Percentiles rank a stretch among this genome's conserved stretches.
Evolutionary conservation across 2,888 invertebrate genomes (phyloP).

Genomic region (Parelbella ahira): DNA sequence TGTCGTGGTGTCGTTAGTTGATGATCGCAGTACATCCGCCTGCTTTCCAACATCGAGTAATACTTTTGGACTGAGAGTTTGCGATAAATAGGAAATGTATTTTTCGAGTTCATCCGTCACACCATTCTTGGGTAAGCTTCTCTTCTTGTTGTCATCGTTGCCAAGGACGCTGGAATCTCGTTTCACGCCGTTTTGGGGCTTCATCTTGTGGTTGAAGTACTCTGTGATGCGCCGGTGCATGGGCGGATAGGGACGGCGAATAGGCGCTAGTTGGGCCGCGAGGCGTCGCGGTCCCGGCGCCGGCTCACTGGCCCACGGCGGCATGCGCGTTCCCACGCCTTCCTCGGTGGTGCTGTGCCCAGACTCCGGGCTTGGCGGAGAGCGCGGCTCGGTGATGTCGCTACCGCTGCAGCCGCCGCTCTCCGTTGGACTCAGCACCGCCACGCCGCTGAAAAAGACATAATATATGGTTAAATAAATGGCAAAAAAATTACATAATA

Average conservation of each 20-base stretch:
- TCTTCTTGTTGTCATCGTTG: conserved; percentile 63
- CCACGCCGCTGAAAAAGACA: conserved; percentile 85
- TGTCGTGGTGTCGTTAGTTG: conserved; percentile 39
- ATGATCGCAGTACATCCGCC: conserved; percentile 38
- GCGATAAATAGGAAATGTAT: conserved; percentile 72
- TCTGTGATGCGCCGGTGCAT: conserved; percentile 91
- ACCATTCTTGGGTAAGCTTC: conserved; percentile 70
- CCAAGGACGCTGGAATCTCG: conserved; percentile 53
- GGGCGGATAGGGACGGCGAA: conserved; percentile 54
- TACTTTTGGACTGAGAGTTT: conserved; percentile 72
- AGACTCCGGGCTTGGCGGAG: conserved; percentile 88
- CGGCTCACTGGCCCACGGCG: conserved; percentile 75
- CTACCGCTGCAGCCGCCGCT: conserved; percentile 85
- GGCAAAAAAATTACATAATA: too few species aligned
- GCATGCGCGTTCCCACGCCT: conserved; percentile 66
- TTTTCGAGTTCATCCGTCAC: conserved; percentile 72
- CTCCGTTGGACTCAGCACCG: conserved; percentile 88
- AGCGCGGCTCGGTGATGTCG: conserved; percentile 93
- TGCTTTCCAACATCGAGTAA: conserved; percentile 66
- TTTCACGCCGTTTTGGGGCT: conserved; percentile 81
- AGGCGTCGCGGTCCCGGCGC: conserved; percentile 69
- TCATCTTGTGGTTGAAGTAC: conserved; percentile 91
- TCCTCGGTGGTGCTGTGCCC: conserved; percentile 80
- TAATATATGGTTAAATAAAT: conserved; percentile 4
- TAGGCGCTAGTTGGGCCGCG: conserved; percentile 60